Percentiles rank a stretch among this genome's conserved stretches.
These are phyloP conservation scores for Hippoglossus hippoglossus DNA, from an alignment of 2,797 vertebrate genomes.

Conservation along the genomic window DNA sequence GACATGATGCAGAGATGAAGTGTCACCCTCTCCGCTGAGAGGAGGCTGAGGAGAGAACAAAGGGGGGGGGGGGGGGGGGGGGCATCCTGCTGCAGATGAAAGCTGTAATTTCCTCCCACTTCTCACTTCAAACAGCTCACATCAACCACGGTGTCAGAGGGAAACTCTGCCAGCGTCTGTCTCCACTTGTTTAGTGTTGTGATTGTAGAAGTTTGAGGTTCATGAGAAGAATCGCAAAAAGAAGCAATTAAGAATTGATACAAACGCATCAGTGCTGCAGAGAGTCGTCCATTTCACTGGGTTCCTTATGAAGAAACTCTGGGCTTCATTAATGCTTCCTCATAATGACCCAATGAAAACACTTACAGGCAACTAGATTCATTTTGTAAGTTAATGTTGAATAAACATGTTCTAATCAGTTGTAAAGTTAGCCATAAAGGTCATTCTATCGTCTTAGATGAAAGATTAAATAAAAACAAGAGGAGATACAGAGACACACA, in stretches of 20 bases:
- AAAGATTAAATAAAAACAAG: background rate
- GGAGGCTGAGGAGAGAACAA: constrained; percentile 40
- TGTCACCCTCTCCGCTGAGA: constrained; percentile 38
- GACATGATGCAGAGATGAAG: constrained; percentile 36
- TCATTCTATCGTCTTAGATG: background rate
- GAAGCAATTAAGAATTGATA: background rate
- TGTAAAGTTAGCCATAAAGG: too few relatives aligned
- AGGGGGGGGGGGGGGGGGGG: constrained; percentile 5
- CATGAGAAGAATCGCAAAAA: background rate
- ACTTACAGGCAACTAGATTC: too few relatives aligned
- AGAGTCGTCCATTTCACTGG: too few relatives aligned
- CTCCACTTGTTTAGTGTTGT: constrained; percentile 15
- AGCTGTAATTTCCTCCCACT: constrained; percentile 47
- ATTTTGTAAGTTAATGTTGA: too few relatives aligned
- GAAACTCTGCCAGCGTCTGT: constrained; percentile 4
- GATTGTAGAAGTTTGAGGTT: background rate
- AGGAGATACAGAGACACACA: background rate
- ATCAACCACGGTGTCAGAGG: constrained; percentile 23
- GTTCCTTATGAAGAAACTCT: background rate
- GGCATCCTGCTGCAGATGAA: constrained; percentile 48
- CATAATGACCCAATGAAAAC: too few relatives aligned
- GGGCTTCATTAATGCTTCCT: background rate
- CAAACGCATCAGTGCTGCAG: background rate
- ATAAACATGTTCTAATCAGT: too few relatives aligned
- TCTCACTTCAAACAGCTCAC: constrained; percentile 46